Percentiles rank a stretch among this genome's conserved stretches.
These are phyloP conservation scores for Hemicrepidius hirtus DNA, from an alignment of 2,888 invertebrate species.

Conservation along the genomic window DNA sequence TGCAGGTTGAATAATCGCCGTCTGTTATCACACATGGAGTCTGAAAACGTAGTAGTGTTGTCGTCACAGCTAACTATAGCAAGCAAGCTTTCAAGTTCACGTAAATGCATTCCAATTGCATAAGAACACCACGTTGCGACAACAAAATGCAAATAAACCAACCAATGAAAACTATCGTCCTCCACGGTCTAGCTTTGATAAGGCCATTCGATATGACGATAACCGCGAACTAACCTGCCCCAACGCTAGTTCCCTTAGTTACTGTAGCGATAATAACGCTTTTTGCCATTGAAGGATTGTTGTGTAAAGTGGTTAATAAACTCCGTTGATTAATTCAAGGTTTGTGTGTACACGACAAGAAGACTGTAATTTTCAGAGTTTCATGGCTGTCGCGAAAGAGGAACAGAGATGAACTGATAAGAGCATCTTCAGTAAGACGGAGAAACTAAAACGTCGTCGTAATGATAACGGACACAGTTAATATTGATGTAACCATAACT, in stretches of 20 bases:
- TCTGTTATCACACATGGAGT: too few relatives aligned
- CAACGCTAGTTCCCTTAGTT: slow-evolving; percentile 45
- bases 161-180: slow-evolving; percentile 24
- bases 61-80: too few relatives aligned
- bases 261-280: slow-evolving; percentile 43
- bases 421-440: not conserved
- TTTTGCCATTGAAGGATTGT: slow-evolving; percentile 51
- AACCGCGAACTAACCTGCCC: slow-evolving; percentile 51
- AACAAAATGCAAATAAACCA: slow-evolving; percentile 3
- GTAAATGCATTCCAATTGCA: too few relatives aligned
- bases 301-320: slow-evolving; percentile 54
- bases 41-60: too few relatives aligned
- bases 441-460: not conserved
- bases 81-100: too few relatives aligned
- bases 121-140: too few relatives aligned
- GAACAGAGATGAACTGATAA: not conserved
- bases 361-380: slow-evolving; percentile 5
- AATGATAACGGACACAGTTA: slow-evolving; percentile 22
- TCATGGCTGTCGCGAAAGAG: not conserved
- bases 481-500: slow-evolving; percentile 27
- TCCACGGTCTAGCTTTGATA: slow-evolving; percentile 38
- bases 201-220: slow-evolving; percentile 46
- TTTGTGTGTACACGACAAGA: slow-evolving; percentile 36
- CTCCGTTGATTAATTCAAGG: slow-evolving; percentile 56
- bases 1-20: too few relatives aligned